Evolutionary conservation across 2,113 vertebrate genomes (phyloP), one percentile per base, ranked within the genome.

Genomic region (Sorex araneus): DNA sequence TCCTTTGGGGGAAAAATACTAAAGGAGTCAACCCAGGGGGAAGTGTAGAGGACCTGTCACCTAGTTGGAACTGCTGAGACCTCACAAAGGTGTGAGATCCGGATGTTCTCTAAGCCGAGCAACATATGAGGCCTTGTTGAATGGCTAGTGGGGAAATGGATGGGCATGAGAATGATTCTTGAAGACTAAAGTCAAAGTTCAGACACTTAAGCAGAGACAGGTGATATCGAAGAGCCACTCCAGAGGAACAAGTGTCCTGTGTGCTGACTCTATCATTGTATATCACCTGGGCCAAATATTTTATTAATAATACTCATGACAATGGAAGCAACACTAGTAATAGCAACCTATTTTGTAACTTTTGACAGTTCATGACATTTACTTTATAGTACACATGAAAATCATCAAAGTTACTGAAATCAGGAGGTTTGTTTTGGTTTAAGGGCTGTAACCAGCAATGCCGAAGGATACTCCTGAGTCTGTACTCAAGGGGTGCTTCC

Each of bases 401-500:
- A 75, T 43, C 28, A 84, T 11, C 6, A 84, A 93, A 45, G 45
- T 75, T 63, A 93, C 13, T 89, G 27, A 89, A 77, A 75, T 43
- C 7, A 82, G 13, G 30, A n/a, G 63, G 4, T 54, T 28, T 28
- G 63, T 30, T 66, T 66, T 66, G 57, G 18, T 60, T 60, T 19
- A 21, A 16, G 57, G 19, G 18, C 57, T 60, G 23, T 16, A 50
- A 60, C 57, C 57, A 60, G 57, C 21, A 60, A 16, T 60, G 4
- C 18, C 21, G 2, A 23, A 1, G 21, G 57, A 23, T 60, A 60
- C 19, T 60, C 19, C 57, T 60, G 21, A 57, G 21, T 23, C 57
- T 23, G 57, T 60, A 19, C 21, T 60, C 57, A 60, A 4, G 57
- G 19, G 19, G 6, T 60, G 19, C 57, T 60, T 23, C 18, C 6